Evolutionary conservation across 2,113 vertebrate species (phyloP).

Genomic region (Ovibos moschatus): DNA sequence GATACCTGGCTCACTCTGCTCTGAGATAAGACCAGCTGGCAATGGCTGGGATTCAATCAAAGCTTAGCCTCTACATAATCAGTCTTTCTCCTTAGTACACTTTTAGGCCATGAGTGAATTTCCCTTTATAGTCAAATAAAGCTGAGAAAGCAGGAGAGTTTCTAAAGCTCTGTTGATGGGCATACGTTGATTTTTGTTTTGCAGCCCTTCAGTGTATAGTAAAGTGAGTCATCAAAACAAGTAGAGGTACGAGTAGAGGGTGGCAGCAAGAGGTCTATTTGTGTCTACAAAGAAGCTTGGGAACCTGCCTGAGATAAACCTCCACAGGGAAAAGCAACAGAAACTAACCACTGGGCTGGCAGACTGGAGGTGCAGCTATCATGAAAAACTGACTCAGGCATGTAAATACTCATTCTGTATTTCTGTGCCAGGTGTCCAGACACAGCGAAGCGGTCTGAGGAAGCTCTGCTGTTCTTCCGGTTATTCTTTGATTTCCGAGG

Average conservation of each 20-base stretch:
- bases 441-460: background rate
- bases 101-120: slow-evolving; percentile 19
- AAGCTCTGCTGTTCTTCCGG: background rate
- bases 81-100: slow-evolving; percentile 26
- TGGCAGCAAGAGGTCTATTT: background rate
- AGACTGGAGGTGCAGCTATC: background rate
- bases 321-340: background rate
- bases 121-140: slow-evolving; percentile 40
- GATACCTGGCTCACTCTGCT: background rate
- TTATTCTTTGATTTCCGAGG: background rate
- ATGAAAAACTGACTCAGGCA: background rate
- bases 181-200: slow-evolving; percentile 40
- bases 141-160: background rate
- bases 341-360: background rate
- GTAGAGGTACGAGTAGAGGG: background rate
- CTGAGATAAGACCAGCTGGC: background rate
- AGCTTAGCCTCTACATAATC: background rate
- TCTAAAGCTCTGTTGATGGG: slow-evolving; percentile 33
- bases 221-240: slow-evolving; percentile 40
- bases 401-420: background rate
- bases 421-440: background rate
- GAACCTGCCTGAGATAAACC: background rate
- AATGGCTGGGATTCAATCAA: background rate
- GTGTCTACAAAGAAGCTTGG: background rate
- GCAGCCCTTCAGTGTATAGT: slow-evolving; percentile 21